phyloP scores from a whole-genome alignment of 2,888 invertebrate genomes.

The Hololepta plana region DNA sequence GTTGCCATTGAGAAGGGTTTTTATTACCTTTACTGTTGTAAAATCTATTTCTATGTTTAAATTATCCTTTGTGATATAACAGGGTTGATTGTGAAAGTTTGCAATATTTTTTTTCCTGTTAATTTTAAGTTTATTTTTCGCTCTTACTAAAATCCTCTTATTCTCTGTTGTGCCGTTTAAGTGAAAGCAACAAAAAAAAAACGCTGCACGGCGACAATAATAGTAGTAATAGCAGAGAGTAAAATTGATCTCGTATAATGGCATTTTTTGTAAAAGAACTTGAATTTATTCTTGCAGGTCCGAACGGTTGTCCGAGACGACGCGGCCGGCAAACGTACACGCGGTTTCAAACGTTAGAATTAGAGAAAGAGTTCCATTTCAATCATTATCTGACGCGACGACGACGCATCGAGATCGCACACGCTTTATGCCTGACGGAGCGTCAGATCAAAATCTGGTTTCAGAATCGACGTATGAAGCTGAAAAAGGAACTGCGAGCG shows the following conservation, averaged over 20 bases:
- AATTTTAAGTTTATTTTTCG: too few species aligned
- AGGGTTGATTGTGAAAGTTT: too few species aligned
- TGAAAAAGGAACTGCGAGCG: conserved; percentile 87
- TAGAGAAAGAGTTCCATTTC: conserved; percentile 97
- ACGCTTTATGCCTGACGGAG: conserved; percentile 88
- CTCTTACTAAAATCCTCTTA: too few species aligned
- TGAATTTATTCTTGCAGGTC: conserved; percentile 72
- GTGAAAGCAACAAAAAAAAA: too few species aligned
- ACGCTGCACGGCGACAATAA: too few species aligned
- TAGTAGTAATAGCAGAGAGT: too few species aligned
- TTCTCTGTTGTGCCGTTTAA: too few species aligned
- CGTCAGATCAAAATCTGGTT: conserved; percentile 96
- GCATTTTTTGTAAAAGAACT: too few species aligned
- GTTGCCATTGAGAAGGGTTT: too few species aligned
- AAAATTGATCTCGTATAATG: conserved; percentile 3
- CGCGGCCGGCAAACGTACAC: conserved; percentile 96
- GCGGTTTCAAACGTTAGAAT: conserved; percentile 91
- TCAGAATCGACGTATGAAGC: conserved; percentile 91
- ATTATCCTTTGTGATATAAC: not conserved
- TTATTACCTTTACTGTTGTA: conserved; percentile 1
- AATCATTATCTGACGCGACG: conserved; percentile 93
- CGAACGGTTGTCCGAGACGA: conserved; percentile 86
- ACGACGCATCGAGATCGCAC: conserved; percentile 92
- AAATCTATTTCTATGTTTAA: conserved; percentile 1
- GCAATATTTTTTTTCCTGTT: too few species aligned